These are phyloP conservation scores for Drosophila prostipennis DNA, from an alignment of 2,888 invertebrate species.

Conservation along the genomic window DNA sequence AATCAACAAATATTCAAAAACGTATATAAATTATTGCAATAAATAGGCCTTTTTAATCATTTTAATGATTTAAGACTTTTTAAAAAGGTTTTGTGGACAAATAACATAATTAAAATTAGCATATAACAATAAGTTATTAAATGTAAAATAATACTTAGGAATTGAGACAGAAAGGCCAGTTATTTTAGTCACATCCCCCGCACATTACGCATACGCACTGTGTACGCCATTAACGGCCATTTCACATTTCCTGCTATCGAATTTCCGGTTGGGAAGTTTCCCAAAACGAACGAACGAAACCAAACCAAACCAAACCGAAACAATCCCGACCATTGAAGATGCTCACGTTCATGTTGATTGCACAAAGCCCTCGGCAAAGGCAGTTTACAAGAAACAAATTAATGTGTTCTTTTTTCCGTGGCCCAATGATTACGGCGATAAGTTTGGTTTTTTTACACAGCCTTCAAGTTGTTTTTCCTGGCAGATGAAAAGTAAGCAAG, in stretches of 20 bases:
- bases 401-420: constrained; percentile 50
- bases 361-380: constrained; percentile 68
- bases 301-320: constrained; percentile 30
- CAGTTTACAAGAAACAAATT: constrained; percentile 68
- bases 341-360: constrained; percentile 68
- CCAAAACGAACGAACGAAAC: constrained; percentile 20
- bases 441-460: constrained; percentile 55
- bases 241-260: constrained; percentile 68
- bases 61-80: not conserved
- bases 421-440: constrained; percentile 69
- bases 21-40: not conserved
- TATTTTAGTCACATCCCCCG: constrained; percentile 4
- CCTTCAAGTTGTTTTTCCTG: constrained; percentile 16
- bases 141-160: not conserved
- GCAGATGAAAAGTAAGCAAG: constrained; percentile 35
- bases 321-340: constrained; percentile 15
- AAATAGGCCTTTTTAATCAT: not conserved
- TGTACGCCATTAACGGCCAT: constrained; percentile 51
- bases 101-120: not conserved
- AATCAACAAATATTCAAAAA: not conserved
- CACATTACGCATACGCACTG: constrained; percentile 61
- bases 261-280: constrained; percentile 52
- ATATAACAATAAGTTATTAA: not conserved
- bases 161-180: constrained; percentile 2
- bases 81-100: not conserved